A percentile compares a stretch with the other conserved stretches of the same genome.
phyloP scores from a whole-genome alignment of 2,888 invertebrate species.

The Euplexia lucipara region DNA sequence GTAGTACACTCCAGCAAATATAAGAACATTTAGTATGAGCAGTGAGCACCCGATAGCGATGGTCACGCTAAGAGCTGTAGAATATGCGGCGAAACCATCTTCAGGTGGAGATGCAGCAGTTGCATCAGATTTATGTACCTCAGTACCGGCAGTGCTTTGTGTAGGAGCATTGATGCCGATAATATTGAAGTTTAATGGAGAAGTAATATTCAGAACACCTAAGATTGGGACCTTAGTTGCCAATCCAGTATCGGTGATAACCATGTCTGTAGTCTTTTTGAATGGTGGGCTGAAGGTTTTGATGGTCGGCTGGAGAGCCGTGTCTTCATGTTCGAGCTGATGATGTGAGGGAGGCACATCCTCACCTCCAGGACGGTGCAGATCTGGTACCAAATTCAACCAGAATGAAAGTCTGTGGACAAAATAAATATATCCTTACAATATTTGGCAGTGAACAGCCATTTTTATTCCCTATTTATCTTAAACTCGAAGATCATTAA shows the following conservation, averaged over 20 bases:
- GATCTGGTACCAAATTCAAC: slow-evolving; percentile 98
- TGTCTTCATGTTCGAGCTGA: slow-evolving; percentile 94
- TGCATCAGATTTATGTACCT: slow-evolving; percentile 81
- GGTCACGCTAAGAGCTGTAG: slow-evolving; percentile 97
- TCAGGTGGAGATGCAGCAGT: slow-evolving; percentile 93
- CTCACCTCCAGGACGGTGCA: slow-evolving; percentile 96
- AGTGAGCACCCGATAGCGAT: slow-evolving; percentile 98
- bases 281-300: slow-evolving; percentile 91
- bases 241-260: slow-evolving; percentile 82
- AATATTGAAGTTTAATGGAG: slow-evolving; percentile 84
- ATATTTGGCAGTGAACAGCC: no score
- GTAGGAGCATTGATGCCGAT: slow-evolving; percentile 83
- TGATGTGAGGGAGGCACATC: slow-evolving; percentile 97
- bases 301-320: slow-evolving; percentile 89
- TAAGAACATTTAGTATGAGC: slow-evolving; percentile 97
- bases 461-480: neutral
- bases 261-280: slow-evolving; percentile 90
- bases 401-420: slow-evolving; percentile 95
- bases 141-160: slow-evolving; percentile 76
- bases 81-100: slow-evolving; percentile 97
- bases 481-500: slow-evolving; percentile 13
- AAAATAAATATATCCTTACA: slow-evolving; percentile 47
- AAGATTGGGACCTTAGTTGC: slow-evolving; percentile 84
- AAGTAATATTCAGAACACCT: slow-evolving; percentile 84
- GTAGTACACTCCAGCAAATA: slow-evolving; percentile 98